Evolutionary conservation across 1,140 invertebrate genomes (phyloP).

Genomic region (Drosophila carrolli): DNA sequence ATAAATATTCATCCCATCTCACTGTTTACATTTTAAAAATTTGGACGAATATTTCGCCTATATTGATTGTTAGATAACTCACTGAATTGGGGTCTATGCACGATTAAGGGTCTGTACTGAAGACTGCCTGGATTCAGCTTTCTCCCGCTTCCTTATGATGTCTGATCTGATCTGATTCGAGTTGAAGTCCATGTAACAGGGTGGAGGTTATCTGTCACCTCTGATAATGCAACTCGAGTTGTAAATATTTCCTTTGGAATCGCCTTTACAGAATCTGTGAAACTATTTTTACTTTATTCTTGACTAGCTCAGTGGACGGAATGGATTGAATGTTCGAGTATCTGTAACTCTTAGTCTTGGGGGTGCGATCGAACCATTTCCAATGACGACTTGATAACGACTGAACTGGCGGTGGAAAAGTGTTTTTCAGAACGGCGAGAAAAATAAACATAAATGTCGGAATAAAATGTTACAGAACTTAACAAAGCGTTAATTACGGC

Average conservation of each 20-base stretch:
- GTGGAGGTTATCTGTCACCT: constrained; percentile 54
- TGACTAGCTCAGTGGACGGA: constrained; percentile 9
- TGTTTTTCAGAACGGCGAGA: constrained; percentile 30
- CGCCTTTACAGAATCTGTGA: constrained; percentile 2
- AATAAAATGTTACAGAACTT: constrained; percentile 51
- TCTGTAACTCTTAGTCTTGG: constrained; percentile 9
- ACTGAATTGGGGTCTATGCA: constrained; percentile 4
- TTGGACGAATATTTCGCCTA: neutral
- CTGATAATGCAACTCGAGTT: constrained; percentile 31
- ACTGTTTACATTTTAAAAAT: too few species aligned
- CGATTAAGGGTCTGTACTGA: neutral
- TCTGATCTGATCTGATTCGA: constrained; percentile 7
- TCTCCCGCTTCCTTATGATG: constrained; percentile 27
- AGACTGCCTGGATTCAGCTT: constrained; percentile 2
- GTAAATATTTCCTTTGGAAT: neutral
- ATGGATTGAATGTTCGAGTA: neutral
- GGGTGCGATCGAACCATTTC: constrained; percentile 39
- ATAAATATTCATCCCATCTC: too few species aligned
- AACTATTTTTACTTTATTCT: constrained; percentile 15
- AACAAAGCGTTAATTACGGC: constrained; percentile 26
- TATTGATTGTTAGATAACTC: neutral
- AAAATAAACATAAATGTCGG: constrained; percentile 33
- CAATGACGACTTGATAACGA: constrained; percentile 74
- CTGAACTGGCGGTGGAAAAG: constrained; percentile 46
- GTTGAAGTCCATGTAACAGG: constrained; percentile 16